A percentile compares a stretch with the other conserved stretches of the same genome.
These are phyloP conservation scores for Calameuta filiformis DNA, from an alignment of 2,888 invertebrate genomes.

Conservation along the genomic window DNA sequence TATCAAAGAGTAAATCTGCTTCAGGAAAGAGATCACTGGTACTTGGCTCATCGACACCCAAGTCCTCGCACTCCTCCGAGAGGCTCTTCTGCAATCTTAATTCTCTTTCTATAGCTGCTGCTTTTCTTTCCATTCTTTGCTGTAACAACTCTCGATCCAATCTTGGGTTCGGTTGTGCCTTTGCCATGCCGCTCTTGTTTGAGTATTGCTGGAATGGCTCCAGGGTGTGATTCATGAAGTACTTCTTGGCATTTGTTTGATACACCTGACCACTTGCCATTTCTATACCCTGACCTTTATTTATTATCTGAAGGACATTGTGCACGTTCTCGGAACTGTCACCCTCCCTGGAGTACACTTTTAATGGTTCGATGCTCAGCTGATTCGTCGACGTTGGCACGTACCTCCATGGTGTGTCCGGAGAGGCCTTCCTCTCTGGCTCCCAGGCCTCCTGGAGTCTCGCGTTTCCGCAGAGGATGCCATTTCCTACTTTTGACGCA, in stretches of 20 bases:
- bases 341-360: constrained; percentile 46
- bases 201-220: constrained; percentile 57
- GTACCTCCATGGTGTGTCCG: constrained; percentile 63
- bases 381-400: constrained; percentile 54
- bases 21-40: constrained; percentile 83
- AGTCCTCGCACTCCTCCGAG: constrained; percentile 82
- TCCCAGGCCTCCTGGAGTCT: constrained; percentile 64
- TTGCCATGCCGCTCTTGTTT: constrained; percentile 41
- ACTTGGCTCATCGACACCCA: constrained; percentile 84
- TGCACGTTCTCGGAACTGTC: constrained; percentile 54
- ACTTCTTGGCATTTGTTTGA: constrained; percentile 57
- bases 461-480: constrained; percentile 59
- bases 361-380: constrained; percentile 52
- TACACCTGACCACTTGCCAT: constrained; percentile 56
- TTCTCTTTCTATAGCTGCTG: constrained; percentile 70
- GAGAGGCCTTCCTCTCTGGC: constrained; percentile 59
- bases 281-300: constrained; percentile 58
- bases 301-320: constrained; percentile 59
- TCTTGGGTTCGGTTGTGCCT: constrained; percentile 49
- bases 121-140: constrained; percentile 63
- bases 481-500: constrained; percentile 56
- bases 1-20: constrained; percentile 78
- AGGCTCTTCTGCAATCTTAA: constrained; percentile 75
- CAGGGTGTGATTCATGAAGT: constrained; percentile 58
- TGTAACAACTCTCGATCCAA: constrained; percentile 55